These are phyloP conservation scores for Halichoeres trimaculatus DNA, from an alignment of 2,113 vertebrate species.

Conservation along the genomic window DNA sequence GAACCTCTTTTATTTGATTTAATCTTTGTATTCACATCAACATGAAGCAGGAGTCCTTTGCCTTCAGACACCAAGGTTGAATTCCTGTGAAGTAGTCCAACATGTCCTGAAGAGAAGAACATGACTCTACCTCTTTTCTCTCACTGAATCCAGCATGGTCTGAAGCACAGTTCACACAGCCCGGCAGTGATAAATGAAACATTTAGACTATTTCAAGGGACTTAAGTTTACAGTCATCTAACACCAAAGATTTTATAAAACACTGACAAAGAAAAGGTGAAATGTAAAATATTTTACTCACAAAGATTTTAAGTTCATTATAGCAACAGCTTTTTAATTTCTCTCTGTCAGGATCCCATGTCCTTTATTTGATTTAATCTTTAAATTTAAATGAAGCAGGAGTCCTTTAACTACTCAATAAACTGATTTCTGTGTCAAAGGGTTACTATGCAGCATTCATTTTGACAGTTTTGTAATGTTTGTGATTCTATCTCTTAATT, in stretches of 20 bases:
- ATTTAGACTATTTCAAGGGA: conserved; percentile 20
- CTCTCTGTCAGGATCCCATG: too few relatives aligned
- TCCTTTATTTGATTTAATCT: conserved; percentile 1
- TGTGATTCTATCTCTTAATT: conserved; percentile 50
- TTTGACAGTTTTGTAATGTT: conserved; percentile 28
- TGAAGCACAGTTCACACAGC: conserved; percentile 2
- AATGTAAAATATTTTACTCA: neutral
- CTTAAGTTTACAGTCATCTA: conserved; percentile 71
- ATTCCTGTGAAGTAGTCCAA: conserved; percentile 9
- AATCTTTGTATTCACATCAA: neutral
- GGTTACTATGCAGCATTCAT: conserved; percentile 15
- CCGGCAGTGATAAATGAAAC: conserved; percentile 30
- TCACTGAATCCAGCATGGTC: neutral
- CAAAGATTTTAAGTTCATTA: conserved; percentile 14
- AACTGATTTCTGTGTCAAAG: neutral
- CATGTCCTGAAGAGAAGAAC: conserved; percentile 1
- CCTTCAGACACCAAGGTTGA: conserved; percentile 6
- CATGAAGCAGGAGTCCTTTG: neutral
- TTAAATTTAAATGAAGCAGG: neutral
- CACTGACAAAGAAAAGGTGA: neutral
- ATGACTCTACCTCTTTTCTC: conserved; percentile 18
- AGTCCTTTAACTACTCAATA: neutral
- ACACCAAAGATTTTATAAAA: conserved; percentile 35
- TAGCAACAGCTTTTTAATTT: conserved; percentile 10
- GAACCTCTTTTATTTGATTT: neutral